Evolutionary conservation across 2,797 vertebrate species (phyloP).

Genomic region (Leontopithecus rosalia): DNA sequence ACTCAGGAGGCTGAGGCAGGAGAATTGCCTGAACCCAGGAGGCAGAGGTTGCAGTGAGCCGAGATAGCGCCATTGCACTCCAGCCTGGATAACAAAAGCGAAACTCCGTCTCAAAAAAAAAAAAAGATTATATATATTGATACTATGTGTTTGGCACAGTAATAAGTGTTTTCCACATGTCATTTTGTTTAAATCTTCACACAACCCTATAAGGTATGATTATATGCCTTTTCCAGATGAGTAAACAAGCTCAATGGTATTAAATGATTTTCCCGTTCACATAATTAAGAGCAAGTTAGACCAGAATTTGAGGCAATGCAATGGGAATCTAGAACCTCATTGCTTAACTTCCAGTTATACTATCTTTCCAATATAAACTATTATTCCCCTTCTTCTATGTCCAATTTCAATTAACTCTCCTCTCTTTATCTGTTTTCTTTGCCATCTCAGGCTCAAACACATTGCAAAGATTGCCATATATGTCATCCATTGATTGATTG

Average conservation of each 20-base stretch:
- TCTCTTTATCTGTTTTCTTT: neutral
- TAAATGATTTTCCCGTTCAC: neutral
- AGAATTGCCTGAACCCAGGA: too few species aligned
- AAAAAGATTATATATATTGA: neutral
- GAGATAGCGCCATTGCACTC: too few species aligned
- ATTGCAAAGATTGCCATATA: neutral
- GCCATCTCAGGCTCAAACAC: neutral
- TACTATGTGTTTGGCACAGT: neutral
- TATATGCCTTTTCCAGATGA: neutral
- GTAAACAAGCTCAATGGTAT: neutral
- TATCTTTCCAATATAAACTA: neutral
- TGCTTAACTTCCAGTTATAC: neutral
- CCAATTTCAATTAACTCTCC: neutral
- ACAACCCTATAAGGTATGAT: neutral
- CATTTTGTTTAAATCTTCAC: neutral
- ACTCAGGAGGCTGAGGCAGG: too few species aligned
- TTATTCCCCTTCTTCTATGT: neutral
- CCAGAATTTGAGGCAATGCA: neutral
- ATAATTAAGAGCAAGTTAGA: neutral
- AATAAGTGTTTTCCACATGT: neutral
- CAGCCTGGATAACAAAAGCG: too few species aligned
- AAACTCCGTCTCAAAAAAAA: neutral
- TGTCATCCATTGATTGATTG: neutral
- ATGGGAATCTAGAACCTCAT: neutral
- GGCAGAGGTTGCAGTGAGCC: too few species aligned